phyloP scores from a whole-genome alignment of 2,797 vertebrate species.

The Channallabes apus region DNA sequence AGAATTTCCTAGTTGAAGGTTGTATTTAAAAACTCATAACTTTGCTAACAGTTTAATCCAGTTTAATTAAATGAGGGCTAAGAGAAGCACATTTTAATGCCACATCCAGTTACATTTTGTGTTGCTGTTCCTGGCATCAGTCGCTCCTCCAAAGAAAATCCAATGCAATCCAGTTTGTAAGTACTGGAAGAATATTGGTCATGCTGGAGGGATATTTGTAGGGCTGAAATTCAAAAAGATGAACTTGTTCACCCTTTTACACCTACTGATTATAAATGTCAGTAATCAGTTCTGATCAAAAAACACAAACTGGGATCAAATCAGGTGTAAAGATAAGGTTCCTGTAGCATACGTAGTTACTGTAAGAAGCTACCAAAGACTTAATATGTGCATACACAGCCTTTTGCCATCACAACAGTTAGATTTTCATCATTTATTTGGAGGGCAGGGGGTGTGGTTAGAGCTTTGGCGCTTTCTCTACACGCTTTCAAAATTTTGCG shows the following conservation, averaged over 20 bases:
- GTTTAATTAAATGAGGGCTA: background rate
- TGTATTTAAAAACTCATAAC: background rate
- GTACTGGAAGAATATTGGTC: background rate
- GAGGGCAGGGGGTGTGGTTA: background rate
- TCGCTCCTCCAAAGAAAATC: background rate
- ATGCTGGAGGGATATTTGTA: background rate
- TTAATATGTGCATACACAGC: background rate
- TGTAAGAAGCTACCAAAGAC: background rate
- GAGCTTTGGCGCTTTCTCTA: background rate
- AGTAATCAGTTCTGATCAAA: constrained; percentile 5
- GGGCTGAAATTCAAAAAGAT: background rate
- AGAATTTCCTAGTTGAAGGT: background rate
- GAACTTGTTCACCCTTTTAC: background rate
- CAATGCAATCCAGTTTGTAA: background rate
- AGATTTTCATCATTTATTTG: background rate
- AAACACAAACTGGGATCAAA: background rate
- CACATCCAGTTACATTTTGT: background rate
- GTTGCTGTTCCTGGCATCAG: background rate
- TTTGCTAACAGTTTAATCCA: background rate
- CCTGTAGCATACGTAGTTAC: background rate
- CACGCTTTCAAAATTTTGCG: background rate
- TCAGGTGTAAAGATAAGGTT: background rate
- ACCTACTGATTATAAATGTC: background rate
- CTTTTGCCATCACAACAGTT: background rate
- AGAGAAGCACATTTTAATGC: background rate